Percentiles rank a stretch among this genome's conserved stretches.
These are phyloP conservation scores for Castor canadensis DNA, from an alignment of 2,113 vertebrate species.

Conservation along the genomic window DNA sequence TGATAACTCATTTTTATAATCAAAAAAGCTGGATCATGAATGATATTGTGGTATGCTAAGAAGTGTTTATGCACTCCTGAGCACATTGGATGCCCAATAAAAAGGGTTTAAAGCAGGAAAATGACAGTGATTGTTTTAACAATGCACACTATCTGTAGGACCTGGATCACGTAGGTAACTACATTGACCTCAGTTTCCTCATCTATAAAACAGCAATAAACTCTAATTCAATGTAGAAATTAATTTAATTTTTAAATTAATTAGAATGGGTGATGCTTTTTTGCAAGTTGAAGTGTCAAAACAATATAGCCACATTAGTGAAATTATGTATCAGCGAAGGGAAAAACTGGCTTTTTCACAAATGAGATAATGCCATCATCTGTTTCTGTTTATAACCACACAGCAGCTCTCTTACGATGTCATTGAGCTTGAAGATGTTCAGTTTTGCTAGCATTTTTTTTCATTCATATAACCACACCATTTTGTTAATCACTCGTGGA, in stretches of 20 bases:
- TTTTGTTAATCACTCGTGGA: not conserved
- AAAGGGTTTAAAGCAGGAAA: not conserved
- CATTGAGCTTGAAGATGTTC: not conserved
- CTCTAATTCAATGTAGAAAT: too few relatives aligned
- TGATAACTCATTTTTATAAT: not conserved
- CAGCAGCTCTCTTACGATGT: not conserved
- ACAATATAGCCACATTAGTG: not conserved
- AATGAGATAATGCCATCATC: not conserved
- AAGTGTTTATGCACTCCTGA: not conserved
- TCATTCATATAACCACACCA: not conserved
- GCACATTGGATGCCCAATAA: not conserved
- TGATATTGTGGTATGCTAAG: not conserved
- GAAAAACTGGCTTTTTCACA: not conserved
- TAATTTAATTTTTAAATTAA: too few relatives aligned
- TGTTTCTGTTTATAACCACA: not conserved
- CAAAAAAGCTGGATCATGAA: not conserved
- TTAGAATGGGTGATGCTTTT: not conserved
- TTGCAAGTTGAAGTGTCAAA: not conserved
- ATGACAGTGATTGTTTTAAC: not conserved
- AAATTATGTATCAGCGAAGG: not conserved
- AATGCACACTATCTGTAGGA: not conserved
- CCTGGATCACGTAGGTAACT: not conserved
- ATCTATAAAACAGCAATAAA: not conserved
- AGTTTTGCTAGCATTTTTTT: not conserved
- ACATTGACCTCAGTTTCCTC: slow-evolving; percentile 18